A percentile compares a stretch with the other conserved stretches of the same genome.
Evolutionary conservation across 2,113 vertebrate genomes (phyloP).

Genomic region (Sus scrofa): T2T-Sscrofa CM000818.6:79964001-79964500

Average conservation of each 20-base stretch:
- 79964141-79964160: neutral
- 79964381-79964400: neutral
- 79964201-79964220: slow-evolving; percentile 73
- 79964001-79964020: slow-evolving; percentile 31
- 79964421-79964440: neutral
- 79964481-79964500: neutral
- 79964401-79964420: neutral
- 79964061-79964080: slow-evolving; percentile 65
- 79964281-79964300: neutral
- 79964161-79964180: slow-evolving; percentile 26
- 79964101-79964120: slow-evolving; percentile 49
- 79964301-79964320: neutral
- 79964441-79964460: neutral
- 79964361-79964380: neutral
- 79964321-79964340: neutral
- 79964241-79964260: slow-evolving; percentile 77
- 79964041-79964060: neutral
- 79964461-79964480: neutral
- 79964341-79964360: neutral
- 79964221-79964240: slow-evolving; percentile 54
- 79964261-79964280: slow-evolving; percentile 10
- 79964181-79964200: slow-evolving; percentile 60
- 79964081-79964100: slow-evolving; percentile 24
- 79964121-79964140: slow-evolving; percentile 34
- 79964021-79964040: slow-evolving; percentile 16